Evolutionary conservation across 2,797 vertebrate species (phyloP).

Genomic region (Mionectes olivaceus): DNA sequence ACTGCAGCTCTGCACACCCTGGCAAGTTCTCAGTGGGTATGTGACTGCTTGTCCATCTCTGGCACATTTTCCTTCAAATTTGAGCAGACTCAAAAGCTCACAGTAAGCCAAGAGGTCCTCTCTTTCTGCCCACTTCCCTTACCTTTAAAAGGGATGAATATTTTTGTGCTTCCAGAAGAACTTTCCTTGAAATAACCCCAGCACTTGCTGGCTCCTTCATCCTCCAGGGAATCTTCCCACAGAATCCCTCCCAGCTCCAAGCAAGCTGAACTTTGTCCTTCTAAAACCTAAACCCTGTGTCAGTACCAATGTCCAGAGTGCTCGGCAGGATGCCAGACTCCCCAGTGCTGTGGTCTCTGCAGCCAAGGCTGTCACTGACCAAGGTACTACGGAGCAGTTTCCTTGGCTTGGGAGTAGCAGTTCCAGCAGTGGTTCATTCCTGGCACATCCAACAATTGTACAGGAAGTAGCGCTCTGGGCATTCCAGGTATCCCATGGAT

Average conservation of each 20-base stretch:
- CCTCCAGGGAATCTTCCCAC: background rate
- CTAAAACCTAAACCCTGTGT: background rate
- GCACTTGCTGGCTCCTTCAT: background rate
- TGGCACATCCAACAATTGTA: background rate
- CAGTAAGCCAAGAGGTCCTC: background rate
- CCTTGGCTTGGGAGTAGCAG: background rate
- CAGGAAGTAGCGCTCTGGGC: background rate
- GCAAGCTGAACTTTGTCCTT: background rate
- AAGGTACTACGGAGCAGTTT: background rate
- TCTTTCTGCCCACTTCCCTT: background rate
- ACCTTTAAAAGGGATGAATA: background rate
- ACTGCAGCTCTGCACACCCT: background rate
- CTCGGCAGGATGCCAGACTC: background rate
- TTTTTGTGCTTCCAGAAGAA: background rate
- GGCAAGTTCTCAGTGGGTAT: background rate
- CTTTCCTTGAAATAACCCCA: background rate
- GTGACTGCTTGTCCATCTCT: background rate
- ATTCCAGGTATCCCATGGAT: background rate
- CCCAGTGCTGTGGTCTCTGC: too few relatives aligned
- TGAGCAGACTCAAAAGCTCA: background rate
- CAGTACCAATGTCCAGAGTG: background rate
- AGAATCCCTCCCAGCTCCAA: background rate
- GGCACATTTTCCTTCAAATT: background rate
- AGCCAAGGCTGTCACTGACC: background rate
- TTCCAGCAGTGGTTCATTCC: background rate